Percentiles rank a stretch among this genome's conserved stretches.
phyloP scores from a whole-genome alignment of 2,888 invertebrate genomes.

The Hydropsyche betteni region DNA sequence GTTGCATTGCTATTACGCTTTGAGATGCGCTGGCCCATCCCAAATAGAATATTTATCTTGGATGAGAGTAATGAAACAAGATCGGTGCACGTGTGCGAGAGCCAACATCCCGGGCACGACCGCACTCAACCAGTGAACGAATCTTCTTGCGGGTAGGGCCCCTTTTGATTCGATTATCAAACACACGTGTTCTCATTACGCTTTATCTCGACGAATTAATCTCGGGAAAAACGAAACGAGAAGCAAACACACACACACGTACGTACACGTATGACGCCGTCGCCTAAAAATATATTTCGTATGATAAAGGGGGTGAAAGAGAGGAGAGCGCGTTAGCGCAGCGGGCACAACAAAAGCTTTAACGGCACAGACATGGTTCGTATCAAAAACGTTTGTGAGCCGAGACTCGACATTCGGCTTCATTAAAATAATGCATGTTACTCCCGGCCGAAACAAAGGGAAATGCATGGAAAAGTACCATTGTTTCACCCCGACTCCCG shows the following conservation, averaged over 20 bases:
- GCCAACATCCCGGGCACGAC: slow-evolving; percentile 23
- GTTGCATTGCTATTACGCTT: not conserved
- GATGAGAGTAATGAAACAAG: slow-evolving; percentile 24
- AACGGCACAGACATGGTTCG: slow-evolving; percentile 30
- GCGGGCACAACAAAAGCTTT: slow-evolving; percentile 35
- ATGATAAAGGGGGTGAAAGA: not conserved
- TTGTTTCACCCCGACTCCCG: slow-evolving; percentile 38
- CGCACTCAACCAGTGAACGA: slow-evolving; percentile 1
- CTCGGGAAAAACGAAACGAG: not conserved
- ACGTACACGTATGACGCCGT: not conserved
- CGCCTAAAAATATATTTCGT: slow-evolving; percentile 1
- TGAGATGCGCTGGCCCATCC: slow-evolving; percentile 20
- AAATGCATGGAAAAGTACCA: slow-evolving; percentile 39
- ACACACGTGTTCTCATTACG: slow-evolving; percentile 29
- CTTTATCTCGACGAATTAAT: slow-evolving; percentile 24
- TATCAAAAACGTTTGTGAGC: slow-evolving; percentile 34
- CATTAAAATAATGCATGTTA: slow-evolving; percentile 47
- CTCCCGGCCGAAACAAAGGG: slow-evolving; percentile 41
- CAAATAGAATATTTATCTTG: slow-evolving; percentile 32
- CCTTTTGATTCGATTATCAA: slow-evolving; percentile 27
- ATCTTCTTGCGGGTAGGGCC: not conserved
- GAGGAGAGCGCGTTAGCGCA: slow-evolving; percentile 3
- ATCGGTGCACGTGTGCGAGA: slow-evolving; percentile 28
- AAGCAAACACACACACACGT: not conserved
- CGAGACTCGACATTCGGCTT: slow-evolving; percentile 39